phyloP scores from a whole-genome alignment of 1,140 invertebrate species.

The Hyphantria cunea region DNA sequence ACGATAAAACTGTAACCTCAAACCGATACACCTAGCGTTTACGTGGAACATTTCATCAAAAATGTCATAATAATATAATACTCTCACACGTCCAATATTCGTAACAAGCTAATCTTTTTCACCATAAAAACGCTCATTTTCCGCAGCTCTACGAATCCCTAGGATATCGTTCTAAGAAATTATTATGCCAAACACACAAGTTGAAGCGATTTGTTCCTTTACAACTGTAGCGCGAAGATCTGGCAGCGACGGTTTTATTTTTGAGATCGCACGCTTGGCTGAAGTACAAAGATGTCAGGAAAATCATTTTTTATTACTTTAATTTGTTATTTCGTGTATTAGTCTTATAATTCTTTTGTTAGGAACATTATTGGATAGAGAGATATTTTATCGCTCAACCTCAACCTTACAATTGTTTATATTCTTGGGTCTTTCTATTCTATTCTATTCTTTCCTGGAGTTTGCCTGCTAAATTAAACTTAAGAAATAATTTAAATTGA shows the following conservation, averaged over 20 bases:
- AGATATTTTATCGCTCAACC: too few relatives aligned
- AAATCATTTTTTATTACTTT: too few relatives aligned
- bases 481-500: too few relatives aligned
- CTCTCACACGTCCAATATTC: slow-evolving; percentile 15
- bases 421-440: too few relatives aligned
- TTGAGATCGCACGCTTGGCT: not conserved
- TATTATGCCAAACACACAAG: slow-evolving; percentile 35
- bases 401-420: too few relatives aligned
- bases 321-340: too few relatives aligned
- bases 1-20: not conserved
- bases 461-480: too few relatives aligned
- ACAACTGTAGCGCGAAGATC: slow-evolving; percentile 6
- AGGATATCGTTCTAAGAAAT: slow-evolving; percentile 32
- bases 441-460: too few relatives aligned
- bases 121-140: slow-evolving; percentile 35
- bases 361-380: too few relatives aligned
- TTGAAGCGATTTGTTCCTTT: slow-evolving; percentile 33
- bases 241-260: slow-evolving; percentile 9
- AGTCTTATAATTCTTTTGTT: too few relatives aligned
- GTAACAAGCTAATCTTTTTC: slow-evolving; percentile 31
- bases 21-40: not conserved
- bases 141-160: slow-evolving; percentile 29
- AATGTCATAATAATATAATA: slow-evolving; percentile 19
- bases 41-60: slow-evolving; percentile 21
- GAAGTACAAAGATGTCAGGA: too few relatives aligned